Evolutionary conservation across 2,113 vertebrate genomes (phyloP).

Genomic region (Psilopogon haemacephalus): DNA sequence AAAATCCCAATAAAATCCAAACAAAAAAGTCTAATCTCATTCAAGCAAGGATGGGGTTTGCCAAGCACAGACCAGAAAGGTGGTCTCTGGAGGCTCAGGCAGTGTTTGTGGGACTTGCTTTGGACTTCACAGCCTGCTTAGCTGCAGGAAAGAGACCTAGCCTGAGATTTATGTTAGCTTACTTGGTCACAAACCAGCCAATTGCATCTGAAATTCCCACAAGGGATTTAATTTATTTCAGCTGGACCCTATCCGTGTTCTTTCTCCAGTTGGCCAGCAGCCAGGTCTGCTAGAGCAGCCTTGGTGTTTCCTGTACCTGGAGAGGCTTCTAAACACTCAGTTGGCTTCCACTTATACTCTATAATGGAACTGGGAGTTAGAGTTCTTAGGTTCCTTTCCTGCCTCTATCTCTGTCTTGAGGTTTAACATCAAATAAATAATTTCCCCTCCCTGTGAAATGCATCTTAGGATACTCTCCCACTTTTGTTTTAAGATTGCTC

Average conservation of each 20-base stretch:
- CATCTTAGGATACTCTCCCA: background rate
- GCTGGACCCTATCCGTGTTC: background rate
- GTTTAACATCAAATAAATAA: background rate
- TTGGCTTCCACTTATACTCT: background rate
- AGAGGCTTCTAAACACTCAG: background rate
- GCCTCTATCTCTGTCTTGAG: background rate
- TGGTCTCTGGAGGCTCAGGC: background rate
- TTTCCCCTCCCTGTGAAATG: background rate
- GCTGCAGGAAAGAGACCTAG: background rate
- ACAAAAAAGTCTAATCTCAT: background rate
- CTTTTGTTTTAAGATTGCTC: background rate
- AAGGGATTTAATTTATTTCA: constrained; percentile 4
- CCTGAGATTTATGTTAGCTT: background rate
- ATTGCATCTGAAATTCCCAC: constrained; percentile 16
- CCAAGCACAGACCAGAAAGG: background rate
- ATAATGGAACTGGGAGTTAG: background rate
- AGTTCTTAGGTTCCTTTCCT: background rate
- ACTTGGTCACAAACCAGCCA: constrained; percentile 10
- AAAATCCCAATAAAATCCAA: too few species aligned
- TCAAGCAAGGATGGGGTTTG: background rate
- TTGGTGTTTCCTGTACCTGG: background rate
- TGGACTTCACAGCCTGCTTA: background rate
- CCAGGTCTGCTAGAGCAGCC: constrained; percentile 15
- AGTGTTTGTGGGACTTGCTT: background rate
- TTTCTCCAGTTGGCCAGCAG: background rate